A percentile compares a stretch with the other conserved stretches of the same genome.
Evolutionary conservation across 2,888 invertebrate genomes (phyloP).

Genomic region (Spatulosminthurus flaviceps): DNA sequence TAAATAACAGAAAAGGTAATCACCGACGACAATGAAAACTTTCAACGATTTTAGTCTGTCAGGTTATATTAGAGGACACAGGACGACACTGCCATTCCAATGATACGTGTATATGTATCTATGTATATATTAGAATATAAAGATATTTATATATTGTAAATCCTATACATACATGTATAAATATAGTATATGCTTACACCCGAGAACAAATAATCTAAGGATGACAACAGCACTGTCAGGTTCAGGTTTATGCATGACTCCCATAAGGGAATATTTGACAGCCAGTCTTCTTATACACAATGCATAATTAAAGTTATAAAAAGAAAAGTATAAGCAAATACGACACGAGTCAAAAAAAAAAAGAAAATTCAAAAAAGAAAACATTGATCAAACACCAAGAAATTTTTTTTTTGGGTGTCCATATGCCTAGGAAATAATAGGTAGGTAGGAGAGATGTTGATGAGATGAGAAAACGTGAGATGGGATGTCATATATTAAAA

Average conservation of each 20-base stretch:
- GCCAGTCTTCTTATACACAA: not conserved
- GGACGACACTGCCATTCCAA: not conserved
- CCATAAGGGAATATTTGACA: not conserved
- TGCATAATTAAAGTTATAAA: conserved; percentile 12
- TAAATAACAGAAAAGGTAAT: not conserved
- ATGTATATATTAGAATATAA: too few species aligned
- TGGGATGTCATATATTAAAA: conserved; percentile 18
- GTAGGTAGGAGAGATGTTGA: conserved; percentile 2
- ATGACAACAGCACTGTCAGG: conserved; percentile 9
- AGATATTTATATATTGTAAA: too few species aligned
- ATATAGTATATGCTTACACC: too few species aligned
- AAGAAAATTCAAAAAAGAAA: conserved; percentile 18
- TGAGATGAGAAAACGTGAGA: conserved; percentile 14
- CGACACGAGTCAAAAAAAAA: not conserved
- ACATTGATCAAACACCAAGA: not conserved
- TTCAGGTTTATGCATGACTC: not conserved
- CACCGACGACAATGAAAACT: not conserved
- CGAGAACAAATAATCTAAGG: not conserved
- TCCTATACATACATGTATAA: too few species aligned
- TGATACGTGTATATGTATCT: too few species aligned
- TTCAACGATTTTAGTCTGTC: conserved; percentile 3
- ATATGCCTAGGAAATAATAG: not conserved
- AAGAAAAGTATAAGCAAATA: conserved; percentile 6
- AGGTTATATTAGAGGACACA: not conserved
- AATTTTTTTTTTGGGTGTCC: not conserved